Percentiles rank a stretch among this genome's conserved stretches.
These are phyloP conservation scores for Tapirus terrestris DNA, from an alignment of 2,113 vertebrate species.

Conservation along the genomic window DNA sequence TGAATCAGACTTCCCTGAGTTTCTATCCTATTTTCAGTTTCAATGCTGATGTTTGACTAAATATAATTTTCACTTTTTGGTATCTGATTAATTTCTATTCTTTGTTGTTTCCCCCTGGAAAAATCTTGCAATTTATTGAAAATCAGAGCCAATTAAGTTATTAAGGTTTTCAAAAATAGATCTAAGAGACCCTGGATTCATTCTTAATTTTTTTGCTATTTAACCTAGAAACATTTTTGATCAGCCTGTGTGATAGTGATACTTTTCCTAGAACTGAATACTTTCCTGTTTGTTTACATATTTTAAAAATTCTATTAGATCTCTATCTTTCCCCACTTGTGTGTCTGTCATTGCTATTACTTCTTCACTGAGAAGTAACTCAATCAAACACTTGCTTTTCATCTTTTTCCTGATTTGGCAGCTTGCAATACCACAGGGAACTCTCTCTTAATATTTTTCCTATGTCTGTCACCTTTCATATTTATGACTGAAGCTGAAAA, in stretches of 20 bases:
- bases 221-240: neutral
- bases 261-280: neutral
- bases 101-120: neutral
- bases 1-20: slow-evolving; percentile 9
- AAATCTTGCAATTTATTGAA: neutral
- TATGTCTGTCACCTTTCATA: neutral
- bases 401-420: neutral
- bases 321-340: neutral
- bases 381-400: neutral
- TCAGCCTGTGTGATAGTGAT: neutral
- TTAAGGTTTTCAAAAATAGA: neutral
- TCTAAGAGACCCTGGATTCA: neutral
- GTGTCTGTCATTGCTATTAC: neutral
- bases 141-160: slow-evolving; percentile 12
- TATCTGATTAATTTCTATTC: neutral
- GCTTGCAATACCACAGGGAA: neutral
- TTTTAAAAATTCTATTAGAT: neutral
- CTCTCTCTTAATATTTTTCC: neutral
- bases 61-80: neutral
- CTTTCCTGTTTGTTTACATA: neutral
- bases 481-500: slow-evolving; percentile 31
- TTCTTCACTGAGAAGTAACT: neutral
- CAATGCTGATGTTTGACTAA: neutral
- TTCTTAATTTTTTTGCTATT: neutral
- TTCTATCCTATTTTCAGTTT: neutral